Conservation (phyloP, 2,888 invertebrate species). For the Clunio marinus region DNA sequence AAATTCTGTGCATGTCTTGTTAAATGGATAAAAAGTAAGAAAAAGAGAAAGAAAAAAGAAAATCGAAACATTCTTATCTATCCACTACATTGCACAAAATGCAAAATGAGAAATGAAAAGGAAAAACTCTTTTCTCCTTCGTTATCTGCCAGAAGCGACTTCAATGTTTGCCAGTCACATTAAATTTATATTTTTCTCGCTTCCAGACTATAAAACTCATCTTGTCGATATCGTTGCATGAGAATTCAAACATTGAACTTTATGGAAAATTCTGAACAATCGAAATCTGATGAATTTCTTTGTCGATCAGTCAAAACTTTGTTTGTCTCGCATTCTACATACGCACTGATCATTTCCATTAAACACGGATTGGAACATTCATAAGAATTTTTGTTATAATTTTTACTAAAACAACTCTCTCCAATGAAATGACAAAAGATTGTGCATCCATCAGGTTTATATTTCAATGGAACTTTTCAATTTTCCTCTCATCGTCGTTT, state of each 20-base stretch:
- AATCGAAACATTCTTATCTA: constrained; percentile 24
- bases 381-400: background rate
- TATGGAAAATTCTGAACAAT: background rate
- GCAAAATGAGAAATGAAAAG: constrained; percentile 20
- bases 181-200: constrained; percentile 9
- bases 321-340: no score
- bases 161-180: constrained; percentile 22
- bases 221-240: background rate
- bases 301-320: no score
- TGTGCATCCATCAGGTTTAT: constrained; percentile 5
- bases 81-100: constrained; percentile 20
- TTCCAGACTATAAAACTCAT: constrained; percentile 21
- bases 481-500: constrained; percentile 14
- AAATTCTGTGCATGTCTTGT: constrained; percentile 4
- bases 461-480: constrained; percentile 23
- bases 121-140: constrained; percentile 12
- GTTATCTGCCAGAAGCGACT: background rate
- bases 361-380: no score
- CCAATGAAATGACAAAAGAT: constrained; percentile 27
- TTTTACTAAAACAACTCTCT: background rate
- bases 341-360: no score
- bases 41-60: constrained; percentile 7
- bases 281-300: background rate
- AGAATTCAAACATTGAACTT: no score
- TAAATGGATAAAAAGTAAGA: background rate